Evolutionary conservation across 92 coral and sea anemone species (phyloP).

Genomic region (Plumapathes pennacea): DNA sequence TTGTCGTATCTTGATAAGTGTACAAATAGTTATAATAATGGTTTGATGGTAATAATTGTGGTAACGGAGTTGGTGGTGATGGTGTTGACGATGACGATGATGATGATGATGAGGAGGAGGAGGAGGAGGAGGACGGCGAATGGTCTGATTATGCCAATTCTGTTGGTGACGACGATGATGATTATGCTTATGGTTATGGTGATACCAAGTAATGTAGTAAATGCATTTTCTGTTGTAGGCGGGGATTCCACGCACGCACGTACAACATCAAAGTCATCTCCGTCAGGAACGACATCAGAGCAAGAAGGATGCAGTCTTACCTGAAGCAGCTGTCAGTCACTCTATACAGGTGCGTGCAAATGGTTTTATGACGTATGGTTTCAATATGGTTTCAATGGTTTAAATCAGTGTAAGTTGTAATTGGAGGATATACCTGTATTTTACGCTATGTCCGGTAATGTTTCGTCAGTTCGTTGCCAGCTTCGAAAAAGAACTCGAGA

Average conservation of each 20-base stretch:
- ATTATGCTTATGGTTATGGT: background rate
- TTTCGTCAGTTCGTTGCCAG: no score
- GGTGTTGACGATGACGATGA: background rate
- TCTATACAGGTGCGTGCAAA: slow-evolving; percentile 50
- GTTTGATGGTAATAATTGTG: slow-evolving; percentile 1
- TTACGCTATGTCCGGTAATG: no score
- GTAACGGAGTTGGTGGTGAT: background rate
- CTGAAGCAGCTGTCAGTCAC: slow-evolving; percentile 43
- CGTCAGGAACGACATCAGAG: slow-evolving; percentile 66
- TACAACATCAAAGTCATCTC: slow-evolving; percentile 64
- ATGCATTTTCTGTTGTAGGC: slow-evolving; percentile 29
- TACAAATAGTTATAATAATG: no score
- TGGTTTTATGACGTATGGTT: no score
- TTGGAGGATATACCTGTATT: no score
- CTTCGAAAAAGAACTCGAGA: no score
- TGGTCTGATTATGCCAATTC: background rate
- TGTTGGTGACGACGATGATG: background rate
- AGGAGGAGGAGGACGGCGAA: background rate
- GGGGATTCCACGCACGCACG: slow-evolving; percentile 65
- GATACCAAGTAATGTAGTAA: background rate
- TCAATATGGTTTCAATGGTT: no score
- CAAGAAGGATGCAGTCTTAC: slow-evolving; percentile 46
- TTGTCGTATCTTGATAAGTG: background rate
- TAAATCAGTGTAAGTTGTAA: no score
- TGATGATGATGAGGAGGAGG: background rate